These are phyloP conservation scores for Pantelozetes paolii DNA, from an alignment of 2,888 invertebrate species.

Conservation along the genomic window DNA sequence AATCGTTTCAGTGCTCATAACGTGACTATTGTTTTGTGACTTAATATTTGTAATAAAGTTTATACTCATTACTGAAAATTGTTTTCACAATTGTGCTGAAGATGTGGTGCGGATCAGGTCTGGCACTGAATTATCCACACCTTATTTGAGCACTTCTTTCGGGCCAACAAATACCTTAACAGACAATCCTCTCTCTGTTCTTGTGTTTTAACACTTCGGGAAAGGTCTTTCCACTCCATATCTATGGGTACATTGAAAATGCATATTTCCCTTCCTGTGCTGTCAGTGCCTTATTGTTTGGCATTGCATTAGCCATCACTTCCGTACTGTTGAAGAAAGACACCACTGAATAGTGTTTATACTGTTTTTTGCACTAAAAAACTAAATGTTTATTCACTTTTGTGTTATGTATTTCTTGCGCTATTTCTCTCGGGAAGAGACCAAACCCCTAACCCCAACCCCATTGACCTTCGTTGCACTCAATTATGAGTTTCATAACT, in stretches of 20 bases:
- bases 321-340: not conserved
- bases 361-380: not conserved
- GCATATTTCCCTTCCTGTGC: not conserved
- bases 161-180: too few species aligned
- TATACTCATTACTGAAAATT: too few species aligned
- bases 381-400: too few species aligned
- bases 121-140: too few species aligned
- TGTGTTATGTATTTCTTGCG: not conserved
- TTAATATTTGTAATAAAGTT: too few species aligned
- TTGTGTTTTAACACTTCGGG: too few species aligned
- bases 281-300: not conserved
- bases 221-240: too few species aligned
- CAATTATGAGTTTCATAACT: slow-evolving; percentile 4
- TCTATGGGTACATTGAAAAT: not conserved
- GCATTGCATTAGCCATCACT: not conserved
- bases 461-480: not conserved
- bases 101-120: slow-evolving; percentile 30
- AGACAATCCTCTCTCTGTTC: too few species aligned
- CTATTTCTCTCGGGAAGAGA: not conserved
- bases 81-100: not conserved
- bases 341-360: not conserved
- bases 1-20: not conserved
- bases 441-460: not conserved
- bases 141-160: too few species aligned
- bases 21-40: too few species aligned